A percentile compares a stretch with the other conserved stretches of the same genome.
phyloP scores from a whole-genome alignment of 1,140 invertebrate genomes.

The Pogonomyrmex californicus region DNA sequence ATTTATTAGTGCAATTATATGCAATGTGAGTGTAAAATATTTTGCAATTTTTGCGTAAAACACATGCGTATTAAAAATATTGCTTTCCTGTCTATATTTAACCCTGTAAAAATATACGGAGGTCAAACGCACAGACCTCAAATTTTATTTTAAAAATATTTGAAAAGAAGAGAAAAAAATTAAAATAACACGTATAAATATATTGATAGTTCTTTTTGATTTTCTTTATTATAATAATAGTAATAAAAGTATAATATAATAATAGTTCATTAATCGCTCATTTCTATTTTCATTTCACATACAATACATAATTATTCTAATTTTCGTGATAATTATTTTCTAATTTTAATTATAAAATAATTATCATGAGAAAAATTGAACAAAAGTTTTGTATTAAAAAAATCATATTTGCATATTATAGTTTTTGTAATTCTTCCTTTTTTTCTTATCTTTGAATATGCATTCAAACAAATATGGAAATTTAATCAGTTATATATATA shows the following conservation, averaged over 20 bases:
- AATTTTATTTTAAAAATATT: background rate
- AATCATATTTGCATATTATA: background rate
- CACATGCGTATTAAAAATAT: background rate
- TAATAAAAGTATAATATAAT: no score
- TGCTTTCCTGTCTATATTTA: background rate
- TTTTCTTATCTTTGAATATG: background rate
- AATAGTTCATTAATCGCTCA: no score
- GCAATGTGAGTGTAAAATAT: background rate
- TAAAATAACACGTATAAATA: background rate
- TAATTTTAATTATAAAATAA: background rate
- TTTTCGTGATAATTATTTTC: no score
- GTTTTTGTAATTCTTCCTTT: background rate
- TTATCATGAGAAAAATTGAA: background rate
- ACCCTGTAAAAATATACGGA: background rate
- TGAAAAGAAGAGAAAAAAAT: background rate
- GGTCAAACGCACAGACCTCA: background rate
- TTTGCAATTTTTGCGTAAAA: background rate
- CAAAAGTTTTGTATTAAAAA: background rate
- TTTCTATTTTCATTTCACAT: background rate
- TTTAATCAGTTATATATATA: no score
- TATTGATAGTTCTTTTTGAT: background rate
- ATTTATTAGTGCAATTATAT: background rate
- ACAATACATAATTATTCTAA: background rate
- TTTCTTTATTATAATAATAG: background rate
- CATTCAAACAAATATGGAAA: no score